Conservation (phyloP, 1,140 invertebrate species). For the Drosophila saltans region DNA sequence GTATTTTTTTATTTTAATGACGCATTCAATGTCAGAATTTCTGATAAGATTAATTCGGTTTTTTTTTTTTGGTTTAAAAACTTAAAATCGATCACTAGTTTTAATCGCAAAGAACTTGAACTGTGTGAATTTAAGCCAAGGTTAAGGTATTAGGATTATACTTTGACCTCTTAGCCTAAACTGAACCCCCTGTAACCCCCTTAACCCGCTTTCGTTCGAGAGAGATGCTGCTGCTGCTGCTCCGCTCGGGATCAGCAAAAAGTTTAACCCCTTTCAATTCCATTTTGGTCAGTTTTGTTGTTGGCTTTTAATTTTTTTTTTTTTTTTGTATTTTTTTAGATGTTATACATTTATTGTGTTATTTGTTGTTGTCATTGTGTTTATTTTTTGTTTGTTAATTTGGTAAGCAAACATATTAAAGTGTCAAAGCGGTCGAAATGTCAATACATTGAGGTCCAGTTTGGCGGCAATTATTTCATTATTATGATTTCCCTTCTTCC, state of each 20-base stretch:
- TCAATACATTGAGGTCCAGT: slow-evolving; percentile 18
- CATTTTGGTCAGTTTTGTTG: slow-evolving; percentile 4
- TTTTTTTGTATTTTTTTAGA: background rate
- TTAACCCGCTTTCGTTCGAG: background rate
- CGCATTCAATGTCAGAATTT: too few relatives aligned
- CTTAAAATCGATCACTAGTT: background rate
- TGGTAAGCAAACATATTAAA: slow-evolving; percentile 24
- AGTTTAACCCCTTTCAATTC: slow-evolving; percentile 21
- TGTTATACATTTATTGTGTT: background rate
- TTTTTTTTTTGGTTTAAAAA: too few relatives aligned
- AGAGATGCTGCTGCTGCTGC: slow-evolving; percentile 13
- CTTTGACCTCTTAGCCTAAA: background rate
- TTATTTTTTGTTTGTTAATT: slow-evolving; percentile 10
- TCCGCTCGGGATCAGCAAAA: slow-evolving; percentile 17
- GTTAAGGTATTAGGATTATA: background rate
- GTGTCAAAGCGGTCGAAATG: slow-evolving; percentile 24
- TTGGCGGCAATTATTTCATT: slow-evolving; percentile 22
- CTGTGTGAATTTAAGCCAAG: background rate
- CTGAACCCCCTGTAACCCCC: background rate
- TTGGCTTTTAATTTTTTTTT: slow-evolving; percentile 10
- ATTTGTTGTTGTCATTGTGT: background rate
- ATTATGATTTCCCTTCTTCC: slow-evolving; percentile 6
- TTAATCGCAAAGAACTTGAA: background rate
- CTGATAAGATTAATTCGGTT: too few relatives aligned
- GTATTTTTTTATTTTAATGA: too few relatives aligned